Evolutionary conservation across 1,140 invertebrate species (phyloP), one percentile per base, ranked within the genome.

Genomic region (Eumeta japonica): DNA sequence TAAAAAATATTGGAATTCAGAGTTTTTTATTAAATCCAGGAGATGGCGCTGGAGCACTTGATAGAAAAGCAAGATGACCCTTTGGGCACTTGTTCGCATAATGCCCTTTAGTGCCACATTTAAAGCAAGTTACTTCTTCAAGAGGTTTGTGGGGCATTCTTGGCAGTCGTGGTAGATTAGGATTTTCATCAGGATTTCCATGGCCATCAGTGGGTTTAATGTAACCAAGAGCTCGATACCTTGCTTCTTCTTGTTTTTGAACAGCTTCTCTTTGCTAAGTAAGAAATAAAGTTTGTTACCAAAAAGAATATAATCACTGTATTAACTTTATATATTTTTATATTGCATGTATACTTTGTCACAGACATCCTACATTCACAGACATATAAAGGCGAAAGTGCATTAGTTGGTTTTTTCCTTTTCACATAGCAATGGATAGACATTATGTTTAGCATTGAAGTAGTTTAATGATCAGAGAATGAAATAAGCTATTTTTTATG

Each of bases 21-120:
- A n/a, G n/a, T n/a, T n/a, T n/a, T n/a, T n/a, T n/a, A n/a, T n/a
- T n/a, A n/a, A n/a, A n/a, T n/a, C n/a, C n/a, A n/a, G n/a, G n/a
- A n/a, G 5, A 7, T 24, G 5, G 20, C 5, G 5, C 20, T 24
- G 5, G 20, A 7, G 5, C 20, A 24, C 64, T 86, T 46, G 90
- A 94, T 10, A 98, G 80, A 70, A 97, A 98, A 3, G 95, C 94
- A 28, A 97, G 78, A 71, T 97, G 93, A 20, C 94, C 94, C 65
- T 98, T 98, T 0, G 92, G 90, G 77, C 97, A 99, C 63, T 94
- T 94, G 67, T 99, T 99, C 1, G 97, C 97, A 70, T 99, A 99
- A 76, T 99, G 97, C 10, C 97, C 97, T 72, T 97, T 98, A 28
- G 93, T 90, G 4, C 96, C 96, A 77, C 97, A 99, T 79, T 97